Evolutionary conservation across 2,797 vertebrate species (phyloP).

Genomic region (Esox masquinongy): DNA sequence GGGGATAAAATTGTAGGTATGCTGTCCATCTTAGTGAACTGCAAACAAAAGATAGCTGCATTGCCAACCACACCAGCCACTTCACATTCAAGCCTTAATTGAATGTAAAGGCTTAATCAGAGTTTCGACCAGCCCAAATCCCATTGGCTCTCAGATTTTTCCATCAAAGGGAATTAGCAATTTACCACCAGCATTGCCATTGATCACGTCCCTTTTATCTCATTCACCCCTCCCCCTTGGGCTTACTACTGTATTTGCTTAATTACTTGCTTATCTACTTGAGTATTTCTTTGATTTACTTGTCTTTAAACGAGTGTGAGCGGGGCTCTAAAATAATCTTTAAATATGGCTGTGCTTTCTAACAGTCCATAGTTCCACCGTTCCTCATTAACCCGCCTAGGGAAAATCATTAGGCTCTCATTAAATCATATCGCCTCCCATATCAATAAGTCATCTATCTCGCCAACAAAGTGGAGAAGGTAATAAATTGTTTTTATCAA

Average conservation of each 20-base stretch:
- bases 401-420: slow-evolving; percentile 71
- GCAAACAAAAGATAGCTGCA: no score
- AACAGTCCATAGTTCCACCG: slow-evolving; percentile 58
- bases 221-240: slow-evolving; percentile 6
- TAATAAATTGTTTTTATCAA: slow-evolving; percentile 65
- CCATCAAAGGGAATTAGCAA: slow-evolving; percentile 17
- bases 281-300: slow-evolving; percentile 66
- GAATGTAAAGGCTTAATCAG: background rate
- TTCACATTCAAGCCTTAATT: no score
- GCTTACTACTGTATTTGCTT: slow-evolving; percentile 41
- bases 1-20: no score
- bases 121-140: slow-evolving; percentile 19
- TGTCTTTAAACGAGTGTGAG: slow-evolving; percentile 50
- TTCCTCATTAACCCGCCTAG: slow-evolving; percentile 68
- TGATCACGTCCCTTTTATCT: background rate
- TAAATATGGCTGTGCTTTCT: slow-evolving; percentile 63
- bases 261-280: slow-evolving; percentile 63
- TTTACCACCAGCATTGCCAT: background rate
- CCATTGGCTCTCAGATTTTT: slow-evolving; percentile 11
- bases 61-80: no score
- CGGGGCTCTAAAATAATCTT: slow-evolving; percentile 59
- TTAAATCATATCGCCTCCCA: slow-evolving; percentile 72
- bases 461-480: slow-evolving; percentile 55
- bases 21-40: no score
- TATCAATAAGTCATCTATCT: slow-evolving; percentile 53